phyloP scores from a whole-genome alignment of 2,888 invertebrate genomes.

The Bombylius major region DNA sequence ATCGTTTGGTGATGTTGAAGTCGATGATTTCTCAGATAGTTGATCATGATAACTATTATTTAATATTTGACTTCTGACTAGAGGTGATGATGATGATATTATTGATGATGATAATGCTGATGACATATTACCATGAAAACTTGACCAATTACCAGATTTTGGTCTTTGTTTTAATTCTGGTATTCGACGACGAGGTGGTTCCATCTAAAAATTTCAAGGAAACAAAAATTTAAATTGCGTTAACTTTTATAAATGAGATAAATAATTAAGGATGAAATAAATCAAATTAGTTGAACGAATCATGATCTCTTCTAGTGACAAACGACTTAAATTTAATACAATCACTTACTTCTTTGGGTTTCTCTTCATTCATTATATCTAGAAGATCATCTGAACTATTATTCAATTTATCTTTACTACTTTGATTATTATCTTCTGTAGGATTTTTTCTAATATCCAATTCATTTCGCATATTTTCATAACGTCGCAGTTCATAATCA shows the following conservation, averaged over 20 bases:
- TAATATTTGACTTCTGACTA: constrained; percentile 46
- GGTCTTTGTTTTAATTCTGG: constrained; percentile 60
- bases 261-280: too few relatives aligned
- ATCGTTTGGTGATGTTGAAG: constrained; percentile 16
- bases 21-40: constrained; percentile 31
- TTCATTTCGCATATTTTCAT: constrained; percentile 82
- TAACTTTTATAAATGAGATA: too few relatives aligned
- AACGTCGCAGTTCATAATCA: constrained; percentile 85
- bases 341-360: constrained; percentile 32
- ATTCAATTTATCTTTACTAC: constrained; percentile 32
- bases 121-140: constrained; percentile 37
- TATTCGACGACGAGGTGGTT: constrained; percentile 55
- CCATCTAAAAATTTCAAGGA: constrained; percentile 30
- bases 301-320: too few relatives aligned
- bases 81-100: constrained; percentile 25
- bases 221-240: background rate
- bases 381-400: constrained; percentile 32
- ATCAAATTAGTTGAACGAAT: background rate
- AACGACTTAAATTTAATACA: too few relatives aligned
- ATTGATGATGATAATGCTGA: constrained; percentile 1
- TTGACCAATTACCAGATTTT: constrained; percentile 60
- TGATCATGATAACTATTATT: constrained; percentile 60
- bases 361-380: constrained; percentile 37
- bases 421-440: constrained; percentile 25
- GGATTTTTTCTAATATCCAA: constrained; percentile 44